Base-by-base conservation (phyloP, 2,113 vertebrate genomes). In the Glaucidium brasilianum region DNA sequence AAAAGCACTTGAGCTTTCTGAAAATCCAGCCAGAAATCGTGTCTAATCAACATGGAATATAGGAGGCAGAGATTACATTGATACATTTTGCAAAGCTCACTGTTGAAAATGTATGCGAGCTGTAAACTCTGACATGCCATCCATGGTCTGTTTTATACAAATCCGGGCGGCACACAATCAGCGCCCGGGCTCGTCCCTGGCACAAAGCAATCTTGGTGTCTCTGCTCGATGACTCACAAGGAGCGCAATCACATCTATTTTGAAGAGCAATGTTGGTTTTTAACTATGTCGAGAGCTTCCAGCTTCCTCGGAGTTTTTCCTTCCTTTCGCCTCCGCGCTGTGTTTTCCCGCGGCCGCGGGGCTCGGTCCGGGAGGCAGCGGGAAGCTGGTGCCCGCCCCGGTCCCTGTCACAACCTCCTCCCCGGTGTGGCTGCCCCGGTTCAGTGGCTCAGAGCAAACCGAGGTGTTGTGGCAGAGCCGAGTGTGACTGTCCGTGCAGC, bases 11-110 rank as follows among this genome's bases (percentile, higher is more conserved):
- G 97, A 98, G 98, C 97, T 98, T 98, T 98, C 98, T 97, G 97
- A 98, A 98, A 99, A 98, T 98, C 96, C 98, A 98, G 98, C 98
- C 98, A 98, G 97, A 98, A 98, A 98, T 97, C 97, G 98, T 97
- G 98, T 98, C 98, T 99, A 99, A 99, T 99, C 99, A 99, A 98
- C 98, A 97, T 97, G 97, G 98, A 97, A 98, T 97, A 98, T 98
- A 97, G 98, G 97, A 98, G 98, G 98, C 98, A 97, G 98, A 98
- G 98, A 99, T 99, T 98, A 98, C 97, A 98, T 97, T 96, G 98
- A 97, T 95, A 97, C 96, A 97, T 97, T 98, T 97, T 97, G 97
- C 98, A 98, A 96, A 97, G 98, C 98, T 98, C 98, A 96, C 98
- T 95, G 84, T 53, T 66, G 97, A 85, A 98, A 97, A 98, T 98